phyloP scores from a whole-genome alignment of 2,797 vertebrate genomes.

The Apogon hyalosoma region DNA sequence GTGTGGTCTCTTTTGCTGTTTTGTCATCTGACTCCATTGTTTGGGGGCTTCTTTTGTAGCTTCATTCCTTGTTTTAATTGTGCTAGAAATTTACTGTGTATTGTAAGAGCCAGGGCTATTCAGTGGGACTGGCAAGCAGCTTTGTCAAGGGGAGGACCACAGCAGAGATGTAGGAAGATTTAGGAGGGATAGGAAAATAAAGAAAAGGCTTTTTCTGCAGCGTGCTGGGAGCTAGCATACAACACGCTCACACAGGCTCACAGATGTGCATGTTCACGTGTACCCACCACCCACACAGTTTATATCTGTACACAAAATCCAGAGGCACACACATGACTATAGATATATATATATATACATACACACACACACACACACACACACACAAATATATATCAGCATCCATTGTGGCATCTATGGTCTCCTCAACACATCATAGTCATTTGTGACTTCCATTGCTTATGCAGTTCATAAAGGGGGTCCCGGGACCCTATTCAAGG shows the following conservation, averaged over 20 bases:
- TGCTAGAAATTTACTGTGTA: conserved; percentile 87
- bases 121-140: conserved; percentile 80
- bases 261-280: conserved; percentile 73
- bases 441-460: conserved; percentile 77
- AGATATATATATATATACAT: too few species aligned
- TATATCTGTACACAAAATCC: conserved; percentile 60
- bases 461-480: conserved; percentile 73
- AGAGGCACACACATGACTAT: too few species aligned
- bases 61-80: conserved; percentile 85
- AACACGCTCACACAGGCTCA: conserved; percentile 70
- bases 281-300: conserved; percentile 77
- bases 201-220: conserved; percentile 71
- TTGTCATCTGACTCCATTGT: conserved; percentile 86
- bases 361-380: conserved; percentile 19
- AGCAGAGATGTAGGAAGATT: conserved; percentile 83
- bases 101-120: conserved; percentile 83
- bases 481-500: conserved; percentile 63
- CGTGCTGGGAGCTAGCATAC: conserved; percentile 68
- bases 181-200: conserved; percentile 82
- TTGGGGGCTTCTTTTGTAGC: conserved; percentile 81
- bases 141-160: conserved; percentile 81
- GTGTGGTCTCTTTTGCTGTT: conserved; percentile 84
- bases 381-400: too few species aligned
- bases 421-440: conserved; percentile 47
- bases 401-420: conserved; percentile 20